These are phyloP conservation scores for Loxodonta africana DNA, from an alignment of 2,113 vertebrate genomes.

Conservation along the genomic window DNA sequence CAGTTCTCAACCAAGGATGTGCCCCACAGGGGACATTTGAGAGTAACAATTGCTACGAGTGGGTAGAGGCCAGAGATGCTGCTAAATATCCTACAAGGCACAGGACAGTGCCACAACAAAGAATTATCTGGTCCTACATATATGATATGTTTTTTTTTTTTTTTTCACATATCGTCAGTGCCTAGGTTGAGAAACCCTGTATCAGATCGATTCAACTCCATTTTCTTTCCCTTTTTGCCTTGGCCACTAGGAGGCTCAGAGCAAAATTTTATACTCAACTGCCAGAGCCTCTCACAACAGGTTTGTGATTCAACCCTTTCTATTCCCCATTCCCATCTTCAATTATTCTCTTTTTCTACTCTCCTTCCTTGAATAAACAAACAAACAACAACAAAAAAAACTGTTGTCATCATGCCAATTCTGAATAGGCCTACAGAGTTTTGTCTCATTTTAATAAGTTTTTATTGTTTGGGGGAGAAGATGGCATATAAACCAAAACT, in stretches of 20 bases:
- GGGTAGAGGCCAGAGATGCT: background rate
- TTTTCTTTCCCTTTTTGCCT: constrained; percentile 1
- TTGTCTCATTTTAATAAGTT: background rate
- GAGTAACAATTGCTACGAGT: too few relatives aligned
- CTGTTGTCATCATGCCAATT: too few relatives aligned
- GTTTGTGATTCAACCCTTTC: background rate
- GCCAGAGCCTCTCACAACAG: background rate
- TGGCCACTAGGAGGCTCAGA: constrained; percentile 40
- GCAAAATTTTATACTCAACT: background rate
- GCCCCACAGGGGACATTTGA: background rate
- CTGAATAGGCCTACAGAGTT: background rate
- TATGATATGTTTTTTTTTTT: too few relatives aligned
- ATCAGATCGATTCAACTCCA: background rate
- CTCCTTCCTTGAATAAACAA: background rate
- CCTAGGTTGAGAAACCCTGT: background rate
- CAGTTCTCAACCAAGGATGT: background rate
- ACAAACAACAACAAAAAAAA: too few relatives aligned
- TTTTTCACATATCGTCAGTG: background rate
- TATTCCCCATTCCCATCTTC: background rate
- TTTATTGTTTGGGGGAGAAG: background rate
- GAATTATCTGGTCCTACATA: background rate
- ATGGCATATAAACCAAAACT: background rate
- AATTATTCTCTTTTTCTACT: background rate
- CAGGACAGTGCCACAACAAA: too few relatives aligned
- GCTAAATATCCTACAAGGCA: background rate